Percentiles rank a stretch among this genome's conserved stretches.
phyloP scores from a whole-genome alignment of 2,888 invertebrate species.

The Xestia xanthographa region DNA sequence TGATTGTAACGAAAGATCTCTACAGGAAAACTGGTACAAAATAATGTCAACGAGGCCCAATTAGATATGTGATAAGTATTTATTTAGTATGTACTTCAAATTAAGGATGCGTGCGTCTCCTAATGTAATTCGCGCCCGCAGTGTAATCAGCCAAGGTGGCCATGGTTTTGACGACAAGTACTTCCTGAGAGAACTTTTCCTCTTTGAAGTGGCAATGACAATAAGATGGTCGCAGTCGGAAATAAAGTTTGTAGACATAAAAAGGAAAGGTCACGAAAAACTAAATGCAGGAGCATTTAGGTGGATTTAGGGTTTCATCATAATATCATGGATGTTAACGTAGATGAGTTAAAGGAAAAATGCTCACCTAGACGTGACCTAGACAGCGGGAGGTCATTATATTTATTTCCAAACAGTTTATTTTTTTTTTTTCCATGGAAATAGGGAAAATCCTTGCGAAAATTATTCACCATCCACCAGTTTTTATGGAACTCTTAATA shows the following conservation, averaged over 20 bases:
- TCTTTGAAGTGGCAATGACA: slow-evolving; percentile 26
- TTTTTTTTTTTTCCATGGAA: neutral
- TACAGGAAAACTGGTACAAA: slow-evolving; percentile 27
- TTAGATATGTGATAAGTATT: slow-evolving; percentile 4
- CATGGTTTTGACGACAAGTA: slow-evolving; percentile 39
- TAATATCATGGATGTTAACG: neutral
- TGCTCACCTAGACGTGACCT: slow-evolving; percentile 5
- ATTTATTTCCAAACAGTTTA: slow-evolving; percentile 6
- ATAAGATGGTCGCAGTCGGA: slow-evolving; percentile 14
- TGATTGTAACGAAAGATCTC: no score
- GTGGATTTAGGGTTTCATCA: neutral
- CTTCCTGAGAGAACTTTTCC: slow-evolving; percentile 55
- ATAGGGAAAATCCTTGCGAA: neutral
- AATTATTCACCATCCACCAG: neutral
- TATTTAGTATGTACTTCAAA: neutral
- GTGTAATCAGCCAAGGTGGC: slow-evolving; percentile 50
- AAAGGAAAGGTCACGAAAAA: slow-evolving; percentile 23
- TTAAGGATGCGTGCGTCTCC: slow-evolving; percentile 35
- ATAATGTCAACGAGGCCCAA: slow-evolving; percentile 6
- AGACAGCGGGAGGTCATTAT: neutral
- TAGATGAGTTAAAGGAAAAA: slow-evolving; percentile 22
- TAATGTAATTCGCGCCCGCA: slow-evolving; percentile 31
- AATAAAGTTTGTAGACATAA: slow-evolving; percentile 6
- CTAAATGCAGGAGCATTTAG: neutral
- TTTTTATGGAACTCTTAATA: neutral